Evolutionary conservation across 2,797 vertebrate species (phyloP).

Genomic region (Gallirallus australis): DNA sequence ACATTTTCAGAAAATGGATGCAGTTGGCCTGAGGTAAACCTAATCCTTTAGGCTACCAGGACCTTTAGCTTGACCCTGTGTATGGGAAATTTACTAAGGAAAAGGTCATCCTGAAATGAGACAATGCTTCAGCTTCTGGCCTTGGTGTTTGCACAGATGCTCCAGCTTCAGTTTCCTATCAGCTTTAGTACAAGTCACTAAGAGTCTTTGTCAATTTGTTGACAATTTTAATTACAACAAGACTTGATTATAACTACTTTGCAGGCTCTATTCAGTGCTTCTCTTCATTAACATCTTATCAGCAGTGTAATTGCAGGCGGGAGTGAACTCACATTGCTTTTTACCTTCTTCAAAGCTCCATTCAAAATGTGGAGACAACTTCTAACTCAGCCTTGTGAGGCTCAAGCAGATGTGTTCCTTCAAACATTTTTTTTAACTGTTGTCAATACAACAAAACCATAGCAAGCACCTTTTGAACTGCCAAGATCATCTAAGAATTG

Average conservation of each 20-base stretch:
- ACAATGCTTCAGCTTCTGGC: not conserved
- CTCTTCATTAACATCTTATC: conserved; percentile 67
- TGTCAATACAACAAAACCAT: not conserved
- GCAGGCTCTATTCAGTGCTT: not conserved
- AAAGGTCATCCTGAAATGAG: not conserved
- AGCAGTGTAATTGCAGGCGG: conserved; percentile 34
- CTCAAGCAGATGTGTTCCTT: not conserved
- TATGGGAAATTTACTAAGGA: not conserved
- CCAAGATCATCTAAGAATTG: not conserved
- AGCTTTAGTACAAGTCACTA: not conserved
- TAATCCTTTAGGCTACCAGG: not conserved
- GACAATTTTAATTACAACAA: conserved; percentile 66
- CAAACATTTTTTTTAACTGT: not conserved
- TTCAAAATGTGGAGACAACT: not conserved
- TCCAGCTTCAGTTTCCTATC: not conserved
- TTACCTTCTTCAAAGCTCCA: not conserved
- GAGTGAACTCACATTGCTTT: not conserved
- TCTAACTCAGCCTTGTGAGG: not conserved
- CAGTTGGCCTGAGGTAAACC: not conserved
- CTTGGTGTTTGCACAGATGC: not conserved
- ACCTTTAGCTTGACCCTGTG: not conserved
- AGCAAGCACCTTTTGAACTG: not conserved
- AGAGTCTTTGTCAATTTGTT: conserved; percentile 51
- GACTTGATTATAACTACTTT: conserved; percentile 48
- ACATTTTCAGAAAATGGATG: not conserved